Base-by-base conservation (phyloP, 2,113 vertebrate species). In the Clarias gariepinus region DNA sequence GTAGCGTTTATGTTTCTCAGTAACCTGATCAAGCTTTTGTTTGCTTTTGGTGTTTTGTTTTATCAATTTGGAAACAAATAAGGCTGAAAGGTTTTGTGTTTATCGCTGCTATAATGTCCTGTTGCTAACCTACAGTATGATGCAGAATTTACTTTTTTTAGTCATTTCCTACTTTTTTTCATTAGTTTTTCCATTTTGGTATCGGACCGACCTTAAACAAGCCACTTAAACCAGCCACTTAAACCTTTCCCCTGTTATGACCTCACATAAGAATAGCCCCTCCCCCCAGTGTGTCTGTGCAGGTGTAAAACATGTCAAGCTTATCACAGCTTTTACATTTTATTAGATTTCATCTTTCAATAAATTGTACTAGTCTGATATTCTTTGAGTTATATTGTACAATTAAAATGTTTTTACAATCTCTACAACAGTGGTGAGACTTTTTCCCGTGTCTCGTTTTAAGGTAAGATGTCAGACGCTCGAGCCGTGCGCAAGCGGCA, bases 401-500 rank as follows among this genome's bases (percentile, higher is more conserved):
- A 33, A 30, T 30, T 33, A 33, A 33, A 33, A 18, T 15, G 1
- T n/a, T n/a, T 7, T 28, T 25, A 18, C 13, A 77, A n/a, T 53
- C 13, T 78, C 21, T 15, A 55, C 6, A 3, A 52, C 3, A 80
- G 7, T 55, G 88, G 23, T 87, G 66, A 87, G 92, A 89, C 77
- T 90, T 30, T 47, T 94, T 81, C 85, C 90, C 60, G 12, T 15
- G 47, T 86, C 13, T 57, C 57, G 47, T 83, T 69, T 18, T 30
- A 91, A 99, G 98, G 98, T 87, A 97, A 98, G 91, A 98, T 99
- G 97, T 97, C 98, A 87, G 94, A 93, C 57, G 94, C 96, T 66
- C 96, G 97, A 53, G 95, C 96, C 52, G 73, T 96, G 87, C 96
- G 97, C 90, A 99, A 99, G 89, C 96, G 96, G 90, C 98, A 99